Evolutionary conservation across 2,113 vertebrate species (phyloP).

Genomic region (Myrmecobius fasciatus): DNA sequence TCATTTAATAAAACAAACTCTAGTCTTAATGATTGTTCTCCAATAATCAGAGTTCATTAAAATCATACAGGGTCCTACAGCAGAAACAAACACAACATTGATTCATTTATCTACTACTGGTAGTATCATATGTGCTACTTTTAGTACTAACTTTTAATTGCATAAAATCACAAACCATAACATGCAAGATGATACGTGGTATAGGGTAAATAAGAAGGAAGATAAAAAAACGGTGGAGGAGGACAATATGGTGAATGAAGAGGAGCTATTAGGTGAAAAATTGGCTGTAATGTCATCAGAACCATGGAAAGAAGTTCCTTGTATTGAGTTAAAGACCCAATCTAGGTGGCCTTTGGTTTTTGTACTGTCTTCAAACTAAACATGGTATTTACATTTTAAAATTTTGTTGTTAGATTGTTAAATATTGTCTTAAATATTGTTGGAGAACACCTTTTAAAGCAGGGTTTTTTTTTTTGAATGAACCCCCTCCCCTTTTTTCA

Average conservation of each 20-base stretch:
- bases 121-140: neutral
- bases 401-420: neutral
- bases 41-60: neutral
- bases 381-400: neutral
- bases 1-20: neutral
- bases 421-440: neutral
- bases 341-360: neutral
- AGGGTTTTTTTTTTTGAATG: neutral
- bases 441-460: neutral
- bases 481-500: neutral
- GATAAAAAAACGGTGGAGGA: neutral
- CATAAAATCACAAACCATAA: neutral
- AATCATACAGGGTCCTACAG: neutral
- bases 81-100: neutral
- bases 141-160: neutral
- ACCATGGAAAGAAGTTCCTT: neutral
- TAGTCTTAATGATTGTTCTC: neutral
- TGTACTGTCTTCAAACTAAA: neutral
- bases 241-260: neutral
- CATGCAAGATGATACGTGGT: neutral
- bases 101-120: neutral
- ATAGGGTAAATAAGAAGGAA: neutral
- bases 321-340: neutral
- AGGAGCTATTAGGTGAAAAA: neutral
- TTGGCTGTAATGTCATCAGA: neutral